These are phyloP conservation scores for Drosophila infuscata DNA, from an alignment of 2,888 invertebrate genomes.

Conservation along the genomic window DNA sequence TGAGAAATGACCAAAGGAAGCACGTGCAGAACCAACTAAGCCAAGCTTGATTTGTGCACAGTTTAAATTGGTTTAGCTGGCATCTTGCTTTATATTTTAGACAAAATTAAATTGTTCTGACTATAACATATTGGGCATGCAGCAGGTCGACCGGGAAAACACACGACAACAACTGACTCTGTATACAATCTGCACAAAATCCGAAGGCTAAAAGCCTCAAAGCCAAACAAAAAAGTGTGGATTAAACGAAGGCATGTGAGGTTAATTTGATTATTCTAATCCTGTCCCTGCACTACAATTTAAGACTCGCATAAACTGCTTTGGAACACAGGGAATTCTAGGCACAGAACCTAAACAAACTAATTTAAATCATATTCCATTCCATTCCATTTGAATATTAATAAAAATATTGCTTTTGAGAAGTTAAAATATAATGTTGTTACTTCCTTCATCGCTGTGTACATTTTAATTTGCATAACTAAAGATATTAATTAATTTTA, in stretches of 20 bases:
- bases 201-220: background rate
- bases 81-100: background rate
- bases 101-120: background rate
- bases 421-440: background rate
- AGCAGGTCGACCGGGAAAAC: background rate
- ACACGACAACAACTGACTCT: background rate
- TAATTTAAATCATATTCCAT: background rate
- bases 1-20: background rate
- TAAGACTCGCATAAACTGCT: background rate
- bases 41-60: conserved; percentile 16
- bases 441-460: background rate
- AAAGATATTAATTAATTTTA: background rate
- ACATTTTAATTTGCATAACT: background rate
- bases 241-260: too few species aligned
- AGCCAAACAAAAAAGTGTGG: background rate
- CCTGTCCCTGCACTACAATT: background rate
- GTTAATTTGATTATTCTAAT: background rate
- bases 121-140: conserved; percentile 13
- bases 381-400: background rate
- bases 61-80: background rate
- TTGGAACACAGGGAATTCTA: background rate
- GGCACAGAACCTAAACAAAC: background rate
- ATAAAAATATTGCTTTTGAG: background rate
- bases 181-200: background rate
- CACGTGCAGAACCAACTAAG: conserved; percentile 15